A percentile compares a stretch with the other conserved stretches of the same genome.
phyloP scores from a whole-genome alignment of 2,113 vertebrate genomes.

The Todiramphus saurophagus region DNA sequence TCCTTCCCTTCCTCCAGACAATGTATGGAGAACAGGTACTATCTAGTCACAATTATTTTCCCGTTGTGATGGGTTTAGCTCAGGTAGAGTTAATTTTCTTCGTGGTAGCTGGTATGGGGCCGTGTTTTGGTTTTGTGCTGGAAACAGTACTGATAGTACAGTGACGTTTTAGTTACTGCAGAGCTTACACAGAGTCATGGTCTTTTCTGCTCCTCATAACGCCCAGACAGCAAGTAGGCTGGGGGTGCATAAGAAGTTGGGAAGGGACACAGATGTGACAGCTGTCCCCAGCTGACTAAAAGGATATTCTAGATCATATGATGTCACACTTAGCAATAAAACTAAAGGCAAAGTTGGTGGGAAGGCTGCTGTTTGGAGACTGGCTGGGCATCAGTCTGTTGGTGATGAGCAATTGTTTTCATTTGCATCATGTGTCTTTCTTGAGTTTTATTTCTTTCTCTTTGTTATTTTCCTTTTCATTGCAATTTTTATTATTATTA shows the following conservation, averaged over 20 bases:
- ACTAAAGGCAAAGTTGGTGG: neutral
- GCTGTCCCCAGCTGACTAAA: neutral
- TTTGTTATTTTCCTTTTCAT: neutral
- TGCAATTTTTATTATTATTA: neutral
- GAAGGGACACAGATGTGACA: neutral
- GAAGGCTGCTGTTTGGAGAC: neutral
- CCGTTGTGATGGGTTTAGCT: neutral
- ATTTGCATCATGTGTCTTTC: neutral
- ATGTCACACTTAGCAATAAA: neutral
- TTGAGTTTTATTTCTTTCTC: neutral
- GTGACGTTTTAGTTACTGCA: neutral
- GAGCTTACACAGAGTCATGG: rapidly evolving
- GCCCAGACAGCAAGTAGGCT: neutral
- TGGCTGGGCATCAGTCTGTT: neutral
- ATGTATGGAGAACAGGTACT: neutral
- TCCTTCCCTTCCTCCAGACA: neutral
- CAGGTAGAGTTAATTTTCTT: neutral
- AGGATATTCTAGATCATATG: rapidly evolving
- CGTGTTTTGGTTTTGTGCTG: neutral
- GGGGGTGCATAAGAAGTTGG: neutral
- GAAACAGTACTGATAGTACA: neutral
- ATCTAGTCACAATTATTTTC: neutral
- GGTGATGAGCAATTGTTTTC: neutral
- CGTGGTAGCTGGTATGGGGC: neutral
- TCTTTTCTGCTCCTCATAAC: neutral